phyloP scores from a whole-genome alignment of 2,888 invertebrate species.

The Temnothorax unifasciatus region DNA sequence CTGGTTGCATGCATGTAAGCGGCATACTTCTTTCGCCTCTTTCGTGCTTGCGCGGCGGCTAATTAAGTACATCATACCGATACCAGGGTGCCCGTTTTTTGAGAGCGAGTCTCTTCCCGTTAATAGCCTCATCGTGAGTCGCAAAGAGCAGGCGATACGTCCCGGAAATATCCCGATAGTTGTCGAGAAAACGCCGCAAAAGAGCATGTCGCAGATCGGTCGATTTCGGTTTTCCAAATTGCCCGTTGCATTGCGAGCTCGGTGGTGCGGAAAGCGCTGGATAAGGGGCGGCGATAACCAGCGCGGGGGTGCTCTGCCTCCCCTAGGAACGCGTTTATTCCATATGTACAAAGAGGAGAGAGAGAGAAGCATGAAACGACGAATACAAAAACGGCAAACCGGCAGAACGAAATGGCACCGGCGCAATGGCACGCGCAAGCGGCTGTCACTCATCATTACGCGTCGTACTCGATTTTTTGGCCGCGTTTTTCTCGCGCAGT shows the following conservation, averaged over 20 bases:
- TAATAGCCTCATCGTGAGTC: not conserved
- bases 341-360: slow-evolving; percentile 36
- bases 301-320: not conserved
- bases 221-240: slow-evolving; percentile 41
- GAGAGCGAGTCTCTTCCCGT: not conserved
- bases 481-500: slow-evolving; percentile 46
- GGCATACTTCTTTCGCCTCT: slow-evolving; percentile 4
- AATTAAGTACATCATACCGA: slow-evolving; percentile 15
- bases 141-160: not conserved
- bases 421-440: slow-evolving; percentile 30
- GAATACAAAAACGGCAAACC: slow-evolving; percentile 38
- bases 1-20: not conserved
- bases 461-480: slow-evolving; percentile 44
- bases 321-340: slow-evolving; percentile 58
- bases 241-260: slow-evolving; percentile 19
- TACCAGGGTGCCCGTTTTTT: not conserved
- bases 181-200: not conserved
- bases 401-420: slow-evolving; percentile 27
- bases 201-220: slow-evolving; percentile 22
- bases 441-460: slow-evolving; percentile 60
- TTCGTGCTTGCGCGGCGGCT: slow-evolving; percentile 3
- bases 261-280: slow-evolving; percentile 21
- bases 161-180: not conserved
- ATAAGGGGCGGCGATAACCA: slow-evolving; percentile 38
- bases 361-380: slow-evolving; percentile 8